These are phyloP conservation scores for Heterodera filipjevi DNA, from an alignment of 2,888 invertebrate species.

Conservation along the genomic window DNA sequence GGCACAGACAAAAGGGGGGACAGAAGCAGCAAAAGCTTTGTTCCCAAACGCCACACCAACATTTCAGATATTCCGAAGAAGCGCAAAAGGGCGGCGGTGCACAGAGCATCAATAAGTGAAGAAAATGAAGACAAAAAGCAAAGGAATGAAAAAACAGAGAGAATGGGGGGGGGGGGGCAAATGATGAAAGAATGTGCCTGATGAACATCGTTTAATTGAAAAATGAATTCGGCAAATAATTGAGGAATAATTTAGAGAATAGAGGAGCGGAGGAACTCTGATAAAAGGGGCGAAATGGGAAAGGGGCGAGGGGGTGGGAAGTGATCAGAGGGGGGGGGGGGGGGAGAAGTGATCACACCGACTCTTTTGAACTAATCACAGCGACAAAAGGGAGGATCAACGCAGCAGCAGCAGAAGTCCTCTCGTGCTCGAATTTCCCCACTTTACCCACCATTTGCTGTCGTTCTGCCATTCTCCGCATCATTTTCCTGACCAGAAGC, in stretches of 20 bases:
- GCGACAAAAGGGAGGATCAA: too few species aligned
- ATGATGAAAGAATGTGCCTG: not conserved
- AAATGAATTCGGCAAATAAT: too few species aligned
- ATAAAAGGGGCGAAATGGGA: not conserved
- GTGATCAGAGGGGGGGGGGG: too few species aligned
- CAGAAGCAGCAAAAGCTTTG: not conserved
- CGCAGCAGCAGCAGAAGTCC: not conserved
- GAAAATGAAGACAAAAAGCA: too few species aligned
- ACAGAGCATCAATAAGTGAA: not conserved
- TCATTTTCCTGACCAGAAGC: not conserved
- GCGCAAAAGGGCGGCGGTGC: not conserved
- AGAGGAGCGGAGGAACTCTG: not conserved
- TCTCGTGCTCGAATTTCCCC: slow-evolving; percentile 1
- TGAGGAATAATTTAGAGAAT: not conserved
- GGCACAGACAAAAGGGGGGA: slow-evolving; percentile 21
- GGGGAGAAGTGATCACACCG: not conserved
- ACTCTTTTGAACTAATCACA: not conserved
- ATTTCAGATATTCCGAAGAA: slow-evolving; percentile 39
- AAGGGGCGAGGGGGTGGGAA: not conserved
- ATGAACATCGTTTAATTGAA: too few species aligned
- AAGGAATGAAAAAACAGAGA: too few species aligned
- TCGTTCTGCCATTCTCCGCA: not conserved
- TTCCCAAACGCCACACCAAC: slow-evolving; percentile 35
- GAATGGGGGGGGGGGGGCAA: too few species aligned
- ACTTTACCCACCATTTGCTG: not conserved